Base-by-base conservation (phyloP, 2,888 invertebrate species). In the Eristalinus aeneus region DNA sequence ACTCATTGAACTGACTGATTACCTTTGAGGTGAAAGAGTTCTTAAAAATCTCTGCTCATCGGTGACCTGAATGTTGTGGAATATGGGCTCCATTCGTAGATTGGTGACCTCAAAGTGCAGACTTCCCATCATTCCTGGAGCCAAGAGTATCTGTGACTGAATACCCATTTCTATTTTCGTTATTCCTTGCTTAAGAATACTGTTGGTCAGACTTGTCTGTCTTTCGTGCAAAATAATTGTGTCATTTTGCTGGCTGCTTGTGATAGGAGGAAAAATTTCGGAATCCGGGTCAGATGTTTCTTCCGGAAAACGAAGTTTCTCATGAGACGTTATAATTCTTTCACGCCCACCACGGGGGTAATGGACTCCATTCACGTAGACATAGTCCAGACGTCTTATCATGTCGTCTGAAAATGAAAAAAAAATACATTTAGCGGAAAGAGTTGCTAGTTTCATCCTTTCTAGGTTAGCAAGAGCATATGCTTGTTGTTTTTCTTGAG, bases 41-140 rank as follows among this genome's bases (percentile, higher is more conserved):
- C 94, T 92, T 23, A 96, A 89, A 88, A 94, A 94, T 16, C 94
- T 92, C 77, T 94, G 93, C 89, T 95, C 94, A 71, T 95, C 94
- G 10, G 93, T 93, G 0, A 95, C 95, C 34, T 93, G 94, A 89
- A 95, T 96, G 73, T 92, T 92, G 88, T 94, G 95, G 81, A 93
- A 93, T 22, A 94, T 93, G 0, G 93, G 90, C 85, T 93, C 94
- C 10, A 94, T 94, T n/a, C 94, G 94, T 91, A 94, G 95, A 91
- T 97, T 97, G 0, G 95, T 95, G 0, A 97, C 95, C 91, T 96
- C 95, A 89, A 96, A 96, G 82, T 94, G 93, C n/a, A 97, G 89
- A 32, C 81, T 82, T 0, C 90, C 89, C 71, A 90, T 80, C 88
- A 90, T 90, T 0, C 92, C 93, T 0, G 93, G 91, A 3, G 90